Evolutionary conservation across 2,797 vertebrate genomes (phyloP).

Genomic region (Muscicapa striata): DNA sequence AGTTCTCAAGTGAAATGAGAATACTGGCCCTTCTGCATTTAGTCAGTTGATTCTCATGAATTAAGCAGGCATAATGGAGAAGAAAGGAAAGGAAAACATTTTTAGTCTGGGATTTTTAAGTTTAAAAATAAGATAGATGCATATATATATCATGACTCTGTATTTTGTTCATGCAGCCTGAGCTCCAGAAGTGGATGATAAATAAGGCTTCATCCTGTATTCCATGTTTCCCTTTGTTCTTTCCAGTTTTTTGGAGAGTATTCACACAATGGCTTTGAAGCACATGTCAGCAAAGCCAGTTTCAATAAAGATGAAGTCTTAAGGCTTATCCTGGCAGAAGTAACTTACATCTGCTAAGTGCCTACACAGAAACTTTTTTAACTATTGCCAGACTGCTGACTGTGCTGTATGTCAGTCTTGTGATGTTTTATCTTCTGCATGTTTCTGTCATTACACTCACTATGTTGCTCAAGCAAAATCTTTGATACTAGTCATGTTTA

Average conservation of each 20-base stretch:
- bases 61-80: not conserved
- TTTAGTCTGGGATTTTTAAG: not conserved
- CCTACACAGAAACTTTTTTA: conserved; percentile 50
- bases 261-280: not conserved
- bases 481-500: conserved; percentile 39
- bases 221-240: conserved; percentile 44
- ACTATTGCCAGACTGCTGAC: conserved; percentile 52
- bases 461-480: conserved; percentile 18
- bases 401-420: conserved; percentile 26
- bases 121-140: not conserved
- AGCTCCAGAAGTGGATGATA: not conserved
- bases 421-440: conserved; percentile 45
- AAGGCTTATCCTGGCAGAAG: conserved; percentile 39
- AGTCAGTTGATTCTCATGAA: conserved; percentile 22
- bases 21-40: not conserved
- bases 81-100: not conserved
- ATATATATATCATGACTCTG: not conserved
- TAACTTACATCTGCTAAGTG: conserved; percentile 46
- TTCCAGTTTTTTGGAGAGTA: conserved; percentile 27
- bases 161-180: conserved; percentile 11
- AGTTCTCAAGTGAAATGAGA: not conserved
- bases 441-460: conserved; percentile 46
- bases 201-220: conserved; percentile 32
- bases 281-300: conserved; percentile 9
- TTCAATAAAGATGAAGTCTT: conserved; percentile 47